Percentiles rank a stretch among this genome's conserved stretches.
These are phyloP conservation scores for Hirudo medicinalis DNA, from an alignment of 1,140 invertebrate genomes.

Conservation along the genomic window DNA sequence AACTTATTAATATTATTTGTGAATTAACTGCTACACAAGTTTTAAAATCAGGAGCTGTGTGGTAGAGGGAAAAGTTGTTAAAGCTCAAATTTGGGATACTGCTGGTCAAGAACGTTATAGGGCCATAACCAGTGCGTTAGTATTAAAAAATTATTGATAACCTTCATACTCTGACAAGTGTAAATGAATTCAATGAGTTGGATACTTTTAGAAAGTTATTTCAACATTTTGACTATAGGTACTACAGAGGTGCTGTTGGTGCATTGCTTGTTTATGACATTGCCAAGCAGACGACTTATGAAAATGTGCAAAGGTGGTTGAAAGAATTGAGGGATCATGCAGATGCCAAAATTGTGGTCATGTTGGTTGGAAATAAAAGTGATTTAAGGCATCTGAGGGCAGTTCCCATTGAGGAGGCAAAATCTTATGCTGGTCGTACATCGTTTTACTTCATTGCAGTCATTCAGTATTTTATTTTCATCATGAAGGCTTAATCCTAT, in stretches of 20 bases:
- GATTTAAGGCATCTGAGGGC: slow-evolving; percentile 93
- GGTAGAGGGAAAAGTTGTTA: slow-evolving; percentile 16
- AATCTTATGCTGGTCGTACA: neutral
- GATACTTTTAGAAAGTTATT: neutral
- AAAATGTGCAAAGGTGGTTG: slow-evolving; percentile 97
- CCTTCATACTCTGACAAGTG: neutral
- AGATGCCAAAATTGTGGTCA: slow-evolving; percentile 42
- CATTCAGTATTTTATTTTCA: no score
- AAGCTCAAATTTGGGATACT: slow-evolving; percentile 99
- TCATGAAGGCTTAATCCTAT: no score
- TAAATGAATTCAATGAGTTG: neutral
- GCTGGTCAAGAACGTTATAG: slow-evolving; percentile 96
- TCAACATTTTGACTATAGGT: slow-evolving; percentile 65
- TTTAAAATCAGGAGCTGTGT: neutral
- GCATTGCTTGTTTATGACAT: slow-evolving; percentile 55
- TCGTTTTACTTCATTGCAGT: neutral
- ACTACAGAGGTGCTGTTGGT: slow-evolving; percentile 56
- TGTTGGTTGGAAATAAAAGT: slow-evolving; percentile 68
- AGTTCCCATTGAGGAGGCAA: slow-evolving; percentile 56
- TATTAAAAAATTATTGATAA: neutral
- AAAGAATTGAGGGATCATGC: slow-evolving; percentile 40
- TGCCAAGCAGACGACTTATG: slow-evolving; percentile 95
- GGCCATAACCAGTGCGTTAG: slow-evolving; percentile 86
- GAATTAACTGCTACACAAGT: no score
- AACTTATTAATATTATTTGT: no score